A percentile compares a stretch with the other conserved stretches of the same genome.
Conservation (phyloP, 2,797 vertebrate genomes). For the Spizella passerina region DNA sequence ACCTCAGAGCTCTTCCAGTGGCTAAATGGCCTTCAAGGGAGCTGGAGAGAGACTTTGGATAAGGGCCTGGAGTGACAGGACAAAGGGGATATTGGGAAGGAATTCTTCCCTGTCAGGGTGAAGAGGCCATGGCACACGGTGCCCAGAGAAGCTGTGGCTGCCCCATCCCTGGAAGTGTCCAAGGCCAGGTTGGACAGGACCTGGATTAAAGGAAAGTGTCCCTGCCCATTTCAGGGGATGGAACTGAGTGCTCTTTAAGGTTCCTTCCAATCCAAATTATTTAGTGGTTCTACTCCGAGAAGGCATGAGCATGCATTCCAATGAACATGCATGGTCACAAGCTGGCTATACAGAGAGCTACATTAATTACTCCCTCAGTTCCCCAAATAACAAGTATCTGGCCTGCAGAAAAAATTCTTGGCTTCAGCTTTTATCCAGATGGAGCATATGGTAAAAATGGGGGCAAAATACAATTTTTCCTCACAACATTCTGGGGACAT, state of each 20-base stretch:
- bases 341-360: not conserved
- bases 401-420: not conserved
- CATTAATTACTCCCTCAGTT: not conserved
- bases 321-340: not conserved
- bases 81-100: no score
- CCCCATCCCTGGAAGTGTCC: not conserved
- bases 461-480: not conserved
- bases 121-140: rapidly evolving
- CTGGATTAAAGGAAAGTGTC: not conserved
- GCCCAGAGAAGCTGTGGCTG: not conserved
- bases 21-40: not conserved
- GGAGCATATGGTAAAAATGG: not conserved
- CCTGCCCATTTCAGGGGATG: not conserved
- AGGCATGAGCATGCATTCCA: rapidly evolving
- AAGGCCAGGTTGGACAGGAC: not conserved
- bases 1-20: not conserved
- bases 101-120: not conserved
- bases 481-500: rapidly evolving
- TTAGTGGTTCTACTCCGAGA: not conserved
- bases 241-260: not conserved
- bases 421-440: not conserved
- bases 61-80: no score
- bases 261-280: not conserved
- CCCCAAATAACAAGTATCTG: not conserved
- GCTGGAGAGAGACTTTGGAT: not conserved